Evolutionary conservation across 2,797 vertebrate genomes (phyloP), one percentile per base, ranked within the genome.

Genomic region (Lagodon rhomboides): DNA sequence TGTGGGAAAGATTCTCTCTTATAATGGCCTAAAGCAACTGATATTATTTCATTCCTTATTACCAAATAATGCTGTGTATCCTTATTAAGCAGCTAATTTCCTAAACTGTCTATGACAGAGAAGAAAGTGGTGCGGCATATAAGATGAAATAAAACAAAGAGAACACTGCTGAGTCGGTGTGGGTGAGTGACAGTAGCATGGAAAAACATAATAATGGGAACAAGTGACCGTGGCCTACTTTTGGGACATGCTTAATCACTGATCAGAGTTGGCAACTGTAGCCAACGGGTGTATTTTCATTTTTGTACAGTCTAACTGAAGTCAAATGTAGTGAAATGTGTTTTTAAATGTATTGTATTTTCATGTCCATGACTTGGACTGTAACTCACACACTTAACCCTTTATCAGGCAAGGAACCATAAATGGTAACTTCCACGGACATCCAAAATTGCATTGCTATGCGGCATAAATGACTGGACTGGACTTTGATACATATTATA

Each of bases 61-160:
- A 49, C 15, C 53, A 71, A 51, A 81, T 74, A 77, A 83, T 72
- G 62, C 44, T 65, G 27, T 41, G 60, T 46, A 66, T 67, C 49
- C 51, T 73, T 59, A 65, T 73, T 65, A 76, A 68, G 68, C 27
- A 73, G 51, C 47, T 64, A 54, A 63, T 66, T 69, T 72, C 56
- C 73, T 63, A 30, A 50, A 54, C 53, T 58, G 67, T 12, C 30
- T 30, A 4, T 61, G 44, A 43, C 30, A 71, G 16, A 77, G 34
- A 47, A 47, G n/a, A 75, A 60, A 46, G 68, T 41, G 5, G 47
- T 49, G 25, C 55, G 47, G 51, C 54, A 68, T 71, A 60, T 43
- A 54, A 73, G 46, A 51, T 63, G 4, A 47, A 64, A 47, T 56
- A 8, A 20, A n/a, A 10, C 12, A 13, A 1, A n/a, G 16, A 47